Evolutionary conservation across 2,797 vertebrate genomes (phyloP), one percentile per base, ranked within the genome.

Genomic region (Eidolon dupreanum): DNA sequence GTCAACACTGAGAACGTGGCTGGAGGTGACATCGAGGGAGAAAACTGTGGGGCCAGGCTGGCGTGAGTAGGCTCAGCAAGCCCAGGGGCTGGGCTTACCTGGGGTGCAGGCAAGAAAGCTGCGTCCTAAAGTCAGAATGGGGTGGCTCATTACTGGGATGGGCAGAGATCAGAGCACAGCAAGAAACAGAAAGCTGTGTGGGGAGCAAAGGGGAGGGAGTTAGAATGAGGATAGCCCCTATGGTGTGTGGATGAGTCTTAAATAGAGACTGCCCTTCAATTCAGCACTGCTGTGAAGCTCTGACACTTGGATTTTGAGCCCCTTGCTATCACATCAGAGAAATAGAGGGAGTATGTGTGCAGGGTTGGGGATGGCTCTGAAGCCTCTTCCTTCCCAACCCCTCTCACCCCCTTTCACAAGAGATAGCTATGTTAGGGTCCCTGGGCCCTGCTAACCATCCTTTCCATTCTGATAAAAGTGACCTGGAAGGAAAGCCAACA

Each of bases 1-100:
- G 99, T 99, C 97, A 99, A 99, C 99, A 99, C 99, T 8, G 99
- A 99, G 98, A 99, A 99, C 43, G 99, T 99, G 88, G 99, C 99
- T 17, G 99, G 99, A 89, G 99, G 99, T 26, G 99, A 99, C 88
- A 99, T 99, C 97, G 99, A 99, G 96, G 99, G 99, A 85, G 99
- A 99, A 97, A 99, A 99, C 98, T 99, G 99, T 97, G 99, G 99
- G 78, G 99, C 99, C 16, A 98, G 99, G 88, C 99, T 99, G 96
- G 99, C 99, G 99, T 99, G 99, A 99, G 99, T 99, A 98, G 94
- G 93, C 78, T 6, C 10, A 0, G 81, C 8, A 16, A 55, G 43
- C 73, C 5, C 49, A 3, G 33, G 70, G 75, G 3, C 13, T 6
- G 51, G 93, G 82, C 46, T 68, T 11, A 66, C 26, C 17, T 5